phyloP scores from a whole-genome alignment of 2,113 vertebrate genomes.

The Trichomycterus rosablanca region DNA sequence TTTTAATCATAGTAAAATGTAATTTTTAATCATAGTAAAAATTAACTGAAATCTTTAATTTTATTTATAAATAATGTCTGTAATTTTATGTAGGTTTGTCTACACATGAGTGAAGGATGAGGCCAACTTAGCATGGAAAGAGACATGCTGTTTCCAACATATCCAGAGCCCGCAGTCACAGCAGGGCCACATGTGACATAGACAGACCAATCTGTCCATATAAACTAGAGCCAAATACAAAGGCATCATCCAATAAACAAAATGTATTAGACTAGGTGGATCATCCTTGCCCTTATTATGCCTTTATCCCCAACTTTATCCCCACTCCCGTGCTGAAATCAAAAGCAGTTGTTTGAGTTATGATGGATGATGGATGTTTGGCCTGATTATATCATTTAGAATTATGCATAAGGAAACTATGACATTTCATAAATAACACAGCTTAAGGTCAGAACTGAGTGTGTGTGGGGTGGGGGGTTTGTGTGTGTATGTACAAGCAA shows the following conservation, averaged over 20 bases:
- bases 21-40: too few relatives aligned
- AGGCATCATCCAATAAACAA: conserved; percentile 13
- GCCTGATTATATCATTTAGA: conserved; percentile 18
- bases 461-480: conserved; percentile 6
- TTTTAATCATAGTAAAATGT: too few relatives aligned
- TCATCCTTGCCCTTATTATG: too few relatives aligned
- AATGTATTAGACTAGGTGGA: not conserved
- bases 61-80: too few relatives aligned
- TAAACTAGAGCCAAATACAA: conserved; percentile 25
- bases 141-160: too few relatives aligned
- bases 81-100: too few relatives aligned
- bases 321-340: too few relatives aligned
- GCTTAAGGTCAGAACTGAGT: not conserved
- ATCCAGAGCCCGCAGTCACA: too few relatives aligned
- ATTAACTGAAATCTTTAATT: too few relatives aligned
- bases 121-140: too few relatives aligned
- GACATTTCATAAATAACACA: conserved; percentile 20
- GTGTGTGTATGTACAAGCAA: conserved; percentile 9
- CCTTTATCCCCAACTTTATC: too few relatives aligned
- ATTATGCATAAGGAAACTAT: conserved; percentile 9
- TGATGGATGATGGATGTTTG: not conserved
- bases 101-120: conserved; percentile 2
- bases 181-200: not conserved
- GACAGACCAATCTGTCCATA: conserved; percentile 1
- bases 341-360: too few relatives aligned